Percentiles rank a stretch among this genome's conserved stretches.
phyloP scores from a whole-genome alignment of 2,797 vertebrate species.

The Mormyrus hasselquistii region DNA sequence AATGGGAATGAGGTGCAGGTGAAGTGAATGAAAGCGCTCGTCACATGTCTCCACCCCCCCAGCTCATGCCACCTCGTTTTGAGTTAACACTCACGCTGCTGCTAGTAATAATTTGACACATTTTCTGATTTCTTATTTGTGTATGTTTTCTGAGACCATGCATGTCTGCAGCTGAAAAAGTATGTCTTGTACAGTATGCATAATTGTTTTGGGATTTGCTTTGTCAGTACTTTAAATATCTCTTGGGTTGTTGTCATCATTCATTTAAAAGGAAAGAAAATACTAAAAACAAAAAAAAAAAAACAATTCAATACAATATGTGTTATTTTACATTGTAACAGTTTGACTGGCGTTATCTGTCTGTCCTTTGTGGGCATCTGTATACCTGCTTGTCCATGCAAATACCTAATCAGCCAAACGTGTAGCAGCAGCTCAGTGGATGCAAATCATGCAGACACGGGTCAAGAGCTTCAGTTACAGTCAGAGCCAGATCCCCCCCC shows the following conservation, averaged over 20 bases:
- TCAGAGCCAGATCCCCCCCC: neutral
- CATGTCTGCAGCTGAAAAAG: neutral
- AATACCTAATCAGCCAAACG: neutral
- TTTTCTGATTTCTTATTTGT: neutral
- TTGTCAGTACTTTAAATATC: neutral
- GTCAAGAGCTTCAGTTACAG: neutral
- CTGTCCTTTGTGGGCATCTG: neutral
- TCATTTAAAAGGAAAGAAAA: neutral
- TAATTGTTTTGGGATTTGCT: neutral
- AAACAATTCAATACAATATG: neutral
- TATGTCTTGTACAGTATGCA: neutral
- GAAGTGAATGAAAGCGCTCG: neutral
- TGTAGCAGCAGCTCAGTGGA: neutral
- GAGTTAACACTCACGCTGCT: neutral
- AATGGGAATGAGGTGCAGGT: neutral
- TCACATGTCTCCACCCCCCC: neutral
- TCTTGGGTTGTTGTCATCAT: neutral
- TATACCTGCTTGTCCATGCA: neutral
- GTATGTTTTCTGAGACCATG: neutral
- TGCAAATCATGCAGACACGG: neutral
- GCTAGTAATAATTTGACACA: neutral
- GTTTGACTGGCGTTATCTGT: neutral
- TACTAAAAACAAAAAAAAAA: neutral
- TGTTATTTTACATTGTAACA: neutral
- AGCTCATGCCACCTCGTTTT: neutral